Evolutionary conservation across 1,140 invertebrate genomes (phyloP), one percentile per base, ranked within the genome.

Genomic region (Aphelinus certus): DNA sequence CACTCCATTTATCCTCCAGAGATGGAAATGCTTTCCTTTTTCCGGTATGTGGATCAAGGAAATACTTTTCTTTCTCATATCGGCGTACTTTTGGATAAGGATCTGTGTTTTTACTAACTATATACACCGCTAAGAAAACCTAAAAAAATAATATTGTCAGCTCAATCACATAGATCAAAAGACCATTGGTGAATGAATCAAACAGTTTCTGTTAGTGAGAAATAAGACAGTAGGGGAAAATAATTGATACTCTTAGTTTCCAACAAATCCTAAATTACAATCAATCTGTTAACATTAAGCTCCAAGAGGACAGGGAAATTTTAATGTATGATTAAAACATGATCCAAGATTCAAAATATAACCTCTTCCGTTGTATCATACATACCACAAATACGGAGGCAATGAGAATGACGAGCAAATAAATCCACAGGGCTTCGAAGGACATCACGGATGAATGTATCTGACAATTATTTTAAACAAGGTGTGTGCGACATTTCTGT

Each of bases 31-130:
- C 79, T 66, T 88, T 77, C 74, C 88, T 90, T 79, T 88, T 81
- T 7, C 90, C 90, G 63, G 87, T 90, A 53, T 87, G 83, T n/a
- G 90, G 89, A 89, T 97, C 91, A 71, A 91, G 82, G 82, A 92
- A 98, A 78, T 88, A 92, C 79, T 94, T 93, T 86, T 98, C 96
- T 81, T 93, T 91, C 80, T 94, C 90, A 79, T 90, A 90, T 51
- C 93, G 83, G 65, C 87, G 85, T 60, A 96, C 88, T 64, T 89
- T 82, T n/a, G 95, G 93, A 86, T 93, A 95, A 45, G 91, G 90
- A 77, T 90, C 86, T 3, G 91, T 91, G 42, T 67, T 55, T 60
- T 67, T 76, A 9, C 63, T 67, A 66, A 86, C 90, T 57, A 90
- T 81, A 57, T 91, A 88, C 75, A 93, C 69, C 67, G 91, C 77